phyloP scores from a whole-genome alignment of 2,113 vertebrate species.

The Lutjanus erythropterus region DNA sequence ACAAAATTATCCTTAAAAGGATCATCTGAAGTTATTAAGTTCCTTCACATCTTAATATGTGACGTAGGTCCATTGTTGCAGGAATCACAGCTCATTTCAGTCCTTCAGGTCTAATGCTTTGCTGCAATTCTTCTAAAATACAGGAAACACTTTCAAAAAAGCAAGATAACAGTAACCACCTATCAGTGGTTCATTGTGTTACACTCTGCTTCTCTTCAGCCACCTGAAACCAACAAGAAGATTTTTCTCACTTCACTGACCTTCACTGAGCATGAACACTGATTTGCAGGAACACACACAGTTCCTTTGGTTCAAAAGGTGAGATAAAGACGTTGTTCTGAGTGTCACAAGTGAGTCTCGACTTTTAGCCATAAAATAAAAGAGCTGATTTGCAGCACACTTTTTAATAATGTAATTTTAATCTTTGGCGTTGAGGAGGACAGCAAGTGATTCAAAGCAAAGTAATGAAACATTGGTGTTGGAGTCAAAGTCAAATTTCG shows the following conservation, averaged over 20 bases:
- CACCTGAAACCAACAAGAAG: constrained; percentile 35
- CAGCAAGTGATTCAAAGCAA: too few relatives aligned
- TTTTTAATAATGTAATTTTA: background rate
- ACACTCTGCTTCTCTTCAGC: constrained; percentile 24
- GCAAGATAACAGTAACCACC: constrained; percentile 1
- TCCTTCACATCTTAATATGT: background rate
- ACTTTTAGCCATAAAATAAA: background rate
- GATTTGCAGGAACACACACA: background rate
- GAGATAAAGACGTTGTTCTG: background rate
- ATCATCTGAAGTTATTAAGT: background rate
- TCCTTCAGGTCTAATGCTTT: background rate
- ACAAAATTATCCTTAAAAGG: background rate
- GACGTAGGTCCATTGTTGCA: background rate
- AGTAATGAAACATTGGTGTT: background rate
- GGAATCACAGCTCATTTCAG: background rate
- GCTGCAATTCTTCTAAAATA: background rate
- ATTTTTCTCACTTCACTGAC: constrained; percentile 10
- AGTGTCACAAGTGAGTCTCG: background rate
- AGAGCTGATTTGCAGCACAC: background rate
- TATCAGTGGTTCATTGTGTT: background rate
- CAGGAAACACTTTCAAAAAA: background rate
- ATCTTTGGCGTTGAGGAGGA: background rate
- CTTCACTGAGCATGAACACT: background rate
- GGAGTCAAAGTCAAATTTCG: background rate
- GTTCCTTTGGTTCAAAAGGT: constrained; percentile 1